Evolutionary conservation across 2,113 vertebrate genomes (phyloP).

Genomic region (Pteropus alecto): DNA sequence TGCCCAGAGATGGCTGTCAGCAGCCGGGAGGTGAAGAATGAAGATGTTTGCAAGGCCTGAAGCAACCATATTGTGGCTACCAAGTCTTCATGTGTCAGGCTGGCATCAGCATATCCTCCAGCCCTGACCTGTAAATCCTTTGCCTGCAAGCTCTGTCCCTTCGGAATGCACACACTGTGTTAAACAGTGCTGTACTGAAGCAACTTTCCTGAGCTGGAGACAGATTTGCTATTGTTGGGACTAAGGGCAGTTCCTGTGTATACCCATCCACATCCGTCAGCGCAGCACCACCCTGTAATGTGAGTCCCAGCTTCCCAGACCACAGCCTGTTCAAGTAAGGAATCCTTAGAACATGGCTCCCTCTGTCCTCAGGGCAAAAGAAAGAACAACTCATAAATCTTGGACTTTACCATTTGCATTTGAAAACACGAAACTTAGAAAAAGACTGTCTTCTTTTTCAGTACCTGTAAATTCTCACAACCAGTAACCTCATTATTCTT

Average conservation of each 20-base stretch:
- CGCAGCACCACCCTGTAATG: background rate
- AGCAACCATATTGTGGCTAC: background rate
- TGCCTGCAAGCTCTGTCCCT: background rate
- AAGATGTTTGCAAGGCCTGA: background rate
- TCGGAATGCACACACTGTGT: background rate
- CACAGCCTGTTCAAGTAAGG: accelerated
- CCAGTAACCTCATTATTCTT: background rate
- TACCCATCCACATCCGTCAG: accelerated
- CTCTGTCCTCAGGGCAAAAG: background rate
- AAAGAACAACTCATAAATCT: background rate
- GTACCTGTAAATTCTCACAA: background rate
- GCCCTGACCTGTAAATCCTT: background rate
- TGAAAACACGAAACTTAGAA: background rate
- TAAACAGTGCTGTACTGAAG: background rate
- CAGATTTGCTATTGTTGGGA: background rate
- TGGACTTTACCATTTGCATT: background rate
- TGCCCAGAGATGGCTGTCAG: background rate
- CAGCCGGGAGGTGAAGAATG: background rate
- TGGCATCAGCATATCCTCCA: background rate
- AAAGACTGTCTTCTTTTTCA: background rate
- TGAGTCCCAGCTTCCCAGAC: background rate
- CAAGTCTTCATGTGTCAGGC: background rate
- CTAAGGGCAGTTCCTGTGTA: background rate
- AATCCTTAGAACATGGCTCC: background rate
- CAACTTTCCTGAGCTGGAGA: background rate